Base-by-base conservation (phyloP, 2,113 vertebrate genomes). In the Oreochromis aureus region DNA sequence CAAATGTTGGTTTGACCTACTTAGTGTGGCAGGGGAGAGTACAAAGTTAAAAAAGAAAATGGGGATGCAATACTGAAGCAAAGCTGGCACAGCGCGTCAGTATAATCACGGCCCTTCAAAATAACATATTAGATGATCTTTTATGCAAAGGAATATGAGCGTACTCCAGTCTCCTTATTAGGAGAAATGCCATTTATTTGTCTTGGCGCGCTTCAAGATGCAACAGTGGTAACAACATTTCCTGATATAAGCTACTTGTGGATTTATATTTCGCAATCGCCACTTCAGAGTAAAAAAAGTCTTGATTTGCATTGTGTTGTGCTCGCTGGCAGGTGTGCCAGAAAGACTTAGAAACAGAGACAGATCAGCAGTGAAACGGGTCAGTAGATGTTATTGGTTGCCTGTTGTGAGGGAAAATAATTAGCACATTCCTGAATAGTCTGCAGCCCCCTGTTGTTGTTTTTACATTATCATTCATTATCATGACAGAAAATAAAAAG, bases 1-100 rank as follows among this genome's bases (percentile, higher is more conserved):
- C 83, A 92, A 93, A 93, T 91, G 92, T 93, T 91, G 82, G 82
- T 86, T 91, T 93, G 94, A 94, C 95, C 94, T 94, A 95, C 90
- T 93, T 95, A 92, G 81, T 4, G 13, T 58, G 86, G 82, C 58
- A 53, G 80, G 82, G 89, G 22, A 56, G 88, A 82, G 89, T 83
- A 91, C 81, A 89, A 87, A 93, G 91, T 87, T 41, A 92, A 63
- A 88, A 41, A 34, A 90, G 66, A 88, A n/a, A 69, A n/a, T 19
- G 6, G 16, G 13, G 19, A 54, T n/a, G 82, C 63, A 39, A 32
- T 12, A 44, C 44, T 88, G 80, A 91, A 63, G 81, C 51, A 66
- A 71, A 89, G 83, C 69, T 89, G 80, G 76, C 61, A 56, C 51
- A 91, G 53, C n/a, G 81, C 18, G 2, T 78, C 27, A 53, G 46